These are phyloP conservation scores for Echinops telfairi DNA, from an alignment of 2,113 vertebrate genomes.

Conservation along the genomic window DNA sequence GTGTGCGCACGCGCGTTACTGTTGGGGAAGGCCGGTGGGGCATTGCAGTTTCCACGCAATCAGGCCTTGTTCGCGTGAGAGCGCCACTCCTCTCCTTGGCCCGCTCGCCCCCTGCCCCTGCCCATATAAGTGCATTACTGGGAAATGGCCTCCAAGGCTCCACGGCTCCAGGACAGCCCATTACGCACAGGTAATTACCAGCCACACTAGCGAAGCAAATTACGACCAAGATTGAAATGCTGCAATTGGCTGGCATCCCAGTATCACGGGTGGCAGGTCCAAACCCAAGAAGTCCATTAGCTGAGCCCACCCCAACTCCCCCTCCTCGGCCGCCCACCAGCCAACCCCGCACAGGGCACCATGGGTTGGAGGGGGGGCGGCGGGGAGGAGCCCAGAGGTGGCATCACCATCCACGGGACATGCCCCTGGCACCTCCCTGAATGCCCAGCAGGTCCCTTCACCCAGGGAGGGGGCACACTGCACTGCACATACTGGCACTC, in stretches of 20 bases:
- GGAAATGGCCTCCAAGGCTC: conserved; percentile 42
- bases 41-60: conserved; percentile 49
- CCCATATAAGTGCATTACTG: background rate
- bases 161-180: background rate
- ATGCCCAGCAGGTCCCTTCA: too few relatives aligned
- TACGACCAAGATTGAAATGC: conserved; percentile 58
- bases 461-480: too few relatives aligned
- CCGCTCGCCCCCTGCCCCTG: background rate
- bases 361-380: too few relatives aligned
- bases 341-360: too few relatives aligned
- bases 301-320: background rate
- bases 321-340: too few relatives aligned
- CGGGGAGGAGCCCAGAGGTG: background rate
- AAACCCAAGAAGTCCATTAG: conserved; percentile 15
- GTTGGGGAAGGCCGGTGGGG: background rate
- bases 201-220: conserved; percentile 7
- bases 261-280: conserved; percentile 39
- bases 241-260: conserved; percentile 60
- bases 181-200: conserved; percentile 66
- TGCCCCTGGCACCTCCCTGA: too few relatives aligned
- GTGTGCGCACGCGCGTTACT: background rate
- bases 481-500: too few relatives aligned
- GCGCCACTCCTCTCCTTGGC: conserved; percentile 53
- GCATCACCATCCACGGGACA: background rate
- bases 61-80: conserved; percentile 67